Percentiles rank a stretch among this genome's conserved stretches.
phyloP scores from a whole-genome alignment of 2,888 invertebrate genomes.

The Pandemis cinnamomeana region DNA sequence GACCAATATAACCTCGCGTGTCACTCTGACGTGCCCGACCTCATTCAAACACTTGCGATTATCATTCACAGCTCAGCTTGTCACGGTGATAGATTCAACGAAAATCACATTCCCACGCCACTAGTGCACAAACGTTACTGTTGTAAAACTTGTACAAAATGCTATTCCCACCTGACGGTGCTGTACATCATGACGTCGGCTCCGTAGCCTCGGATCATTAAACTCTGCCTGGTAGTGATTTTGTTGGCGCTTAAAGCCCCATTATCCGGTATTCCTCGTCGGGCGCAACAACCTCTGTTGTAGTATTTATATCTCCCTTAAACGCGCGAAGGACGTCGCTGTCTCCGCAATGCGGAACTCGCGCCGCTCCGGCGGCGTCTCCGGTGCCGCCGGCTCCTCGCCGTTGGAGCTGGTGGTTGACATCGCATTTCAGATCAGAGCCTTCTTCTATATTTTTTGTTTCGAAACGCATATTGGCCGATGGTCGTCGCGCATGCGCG shows the following conservation, averaged over 20 bases:
- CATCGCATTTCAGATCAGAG: conserved; percentile 37
- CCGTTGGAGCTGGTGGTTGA: conserved; percentile 46
- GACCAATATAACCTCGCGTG: conserved; percentile 41
- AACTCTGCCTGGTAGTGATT: conserved; percentile 22
- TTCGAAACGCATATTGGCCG: conserved; percentile 35
- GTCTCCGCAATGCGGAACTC: conserved; percentile 41
- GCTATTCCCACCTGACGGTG: background rate
- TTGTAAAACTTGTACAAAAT: conserved; percentile 3
- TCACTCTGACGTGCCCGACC: conserved; percentile 39
- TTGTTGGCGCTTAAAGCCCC: conserved; percentile 28
- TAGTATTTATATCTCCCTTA: conserved; percentile 37
- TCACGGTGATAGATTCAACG: conserved; percentile 29
- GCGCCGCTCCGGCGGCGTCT: conserved; percentile 28
- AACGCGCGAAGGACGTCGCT: conserved; percentile 32
- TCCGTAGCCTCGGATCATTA: conserved; percentile 20
- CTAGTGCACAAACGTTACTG: conserved; percentile 1
- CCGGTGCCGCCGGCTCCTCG: conserved; percentile 44
- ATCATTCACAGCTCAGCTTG: conserved; percentile 34
- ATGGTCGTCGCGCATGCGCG: conserved; percentile 43
- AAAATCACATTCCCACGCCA: conserved; percentile 13
- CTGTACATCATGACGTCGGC: background rate
- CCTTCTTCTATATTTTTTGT: conserved; percentile 27
- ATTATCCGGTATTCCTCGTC: conserved; percentile 33
- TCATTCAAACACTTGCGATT: conserved; percentile 41
- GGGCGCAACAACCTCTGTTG: conserved; percentile 33